phyloP scores from a whole-genome alignment of 2,888 invertebrate species.

The Entomobrya multifasciata region DNA sequence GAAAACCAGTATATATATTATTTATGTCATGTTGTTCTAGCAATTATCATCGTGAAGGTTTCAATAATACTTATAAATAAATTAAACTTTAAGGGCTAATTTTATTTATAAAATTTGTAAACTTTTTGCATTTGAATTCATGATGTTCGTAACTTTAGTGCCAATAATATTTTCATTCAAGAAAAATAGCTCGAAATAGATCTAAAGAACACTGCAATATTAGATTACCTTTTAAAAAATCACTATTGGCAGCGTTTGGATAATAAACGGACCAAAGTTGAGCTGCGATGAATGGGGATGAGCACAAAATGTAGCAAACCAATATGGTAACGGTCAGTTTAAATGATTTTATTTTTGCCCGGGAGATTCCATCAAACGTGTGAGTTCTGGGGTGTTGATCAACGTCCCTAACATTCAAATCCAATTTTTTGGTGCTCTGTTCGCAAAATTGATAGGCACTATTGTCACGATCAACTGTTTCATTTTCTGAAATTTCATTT shows the following conservation, averaged over 20 bases:
- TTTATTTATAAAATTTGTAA: no score
- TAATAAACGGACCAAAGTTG: conserved; percentile 86
- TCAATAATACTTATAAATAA: no score
- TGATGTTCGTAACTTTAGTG: no score
- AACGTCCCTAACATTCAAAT: conserved; percentile 34
- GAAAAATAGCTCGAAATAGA: no score
- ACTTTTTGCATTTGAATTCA: no score
- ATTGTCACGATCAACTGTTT: neutral
- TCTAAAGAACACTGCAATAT: neutral
- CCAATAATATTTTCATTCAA: no score
- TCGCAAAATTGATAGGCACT: conserved; percentile 44
- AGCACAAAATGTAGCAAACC: conserved; percentile 86
- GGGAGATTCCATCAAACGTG: conserved; percentile 83
- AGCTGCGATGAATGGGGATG: conserved; percentile 80
- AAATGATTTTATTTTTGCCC: conserved; percentile 85
- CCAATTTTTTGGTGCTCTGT: conserved; percentile 54
- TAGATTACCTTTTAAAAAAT: conserved; percentile 80
- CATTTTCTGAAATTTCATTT: no score
- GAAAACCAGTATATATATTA: no score
- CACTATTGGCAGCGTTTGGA: conserved; percentile 81
- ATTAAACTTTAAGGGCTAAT: no score
- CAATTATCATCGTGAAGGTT: no score
- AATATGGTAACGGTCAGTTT: conserved; percentile 85
- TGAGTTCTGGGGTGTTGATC: conserved; percentile 80
- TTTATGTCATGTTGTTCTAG: no score